phyloP scores from a whole-genome alignment of 2,888 invertebrate species.

The Cactoblastis cactorum region DNA sequence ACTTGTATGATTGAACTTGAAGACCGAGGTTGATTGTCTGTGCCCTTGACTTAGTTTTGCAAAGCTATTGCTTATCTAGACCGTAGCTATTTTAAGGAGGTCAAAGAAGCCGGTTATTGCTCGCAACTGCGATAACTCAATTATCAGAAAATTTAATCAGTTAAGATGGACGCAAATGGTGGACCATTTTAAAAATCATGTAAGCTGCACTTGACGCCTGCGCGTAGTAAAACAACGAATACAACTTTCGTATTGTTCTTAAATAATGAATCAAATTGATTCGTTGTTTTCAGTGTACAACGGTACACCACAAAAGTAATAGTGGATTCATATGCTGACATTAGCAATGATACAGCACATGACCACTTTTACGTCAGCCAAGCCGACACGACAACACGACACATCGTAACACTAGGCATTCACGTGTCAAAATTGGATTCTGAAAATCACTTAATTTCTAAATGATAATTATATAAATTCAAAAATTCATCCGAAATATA shows the following conservation, averaged over 20 bases:
- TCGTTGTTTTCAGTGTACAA: constrained; percentile 13
- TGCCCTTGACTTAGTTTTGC: not conserved
- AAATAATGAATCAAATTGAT: too few relatives aligned
- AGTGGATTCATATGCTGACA: not conserved
- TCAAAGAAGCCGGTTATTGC: not conserved
- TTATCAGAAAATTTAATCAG: constrained; percentile 12
- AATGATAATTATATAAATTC: constrained; percentile 7
- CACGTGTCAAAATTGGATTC: constrained; percentile 4
- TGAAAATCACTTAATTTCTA: constrained; percentile 15
- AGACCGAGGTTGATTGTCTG: not conserved
- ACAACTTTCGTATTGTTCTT: too few relatives aligned
- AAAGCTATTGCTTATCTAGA: not conserved
- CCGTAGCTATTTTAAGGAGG: not conserved
- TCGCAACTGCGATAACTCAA: too few relatives aligned
- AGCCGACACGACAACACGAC: constrained; percentile 37
- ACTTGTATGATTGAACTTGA: not conserved
- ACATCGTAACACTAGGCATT: constrained; percentile 15
- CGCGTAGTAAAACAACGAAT: constrained; percentile 17
- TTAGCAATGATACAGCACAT: not conserved
- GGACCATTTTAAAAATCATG: constrained; percentile 22
- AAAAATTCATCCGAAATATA: constrained; percentile 10
- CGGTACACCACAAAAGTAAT: not conserved
- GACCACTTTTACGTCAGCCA: constrained; percentile 22
- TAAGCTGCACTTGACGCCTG: constrained; percentile 24
- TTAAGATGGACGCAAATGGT: constrained; percentile 15